A percentile compares a stretch with the other conserved stretches of the same genome.
Conservation (phyloP, 1,140 invertebrate genomes). For the Hypothenemus hampei region DNA sequence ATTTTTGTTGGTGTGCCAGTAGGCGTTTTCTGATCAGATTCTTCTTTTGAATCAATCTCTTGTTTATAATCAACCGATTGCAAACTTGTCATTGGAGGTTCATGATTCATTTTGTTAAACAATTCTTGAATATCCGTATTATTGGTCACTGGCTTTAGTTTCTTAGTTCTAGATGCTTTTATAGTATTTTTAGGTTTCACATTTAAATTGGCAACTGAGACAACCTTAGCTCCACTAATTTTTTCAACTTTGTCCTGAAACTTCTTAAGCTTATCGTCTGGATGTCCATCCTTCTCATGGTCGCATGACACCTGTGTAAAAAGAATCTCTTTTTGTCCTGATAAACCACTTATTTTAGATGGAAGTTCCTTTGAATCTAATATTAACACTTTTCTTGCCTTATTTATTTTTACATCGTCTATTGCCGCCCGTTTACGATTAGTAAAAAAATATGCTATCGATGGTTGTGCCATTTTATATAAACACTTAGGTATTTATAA, state of each 20-base stretch:
- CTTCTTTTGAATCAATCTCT: not conserved
- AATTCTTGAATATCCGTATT: constrained; percentile 27
- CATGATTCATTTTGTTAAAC: constrained; percentile 29
- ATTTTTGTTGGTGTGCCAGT: constrained; percentile 41
- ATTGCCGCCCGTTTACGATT: constrained; percentile 61
- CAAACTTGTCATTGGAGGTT: constrained; percentile 10
- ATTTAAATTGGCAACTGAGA: not conserved
- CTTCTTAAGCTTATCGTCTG: constrained; percentile 13
- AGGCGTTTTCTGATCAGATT: constrained; percentile 33
- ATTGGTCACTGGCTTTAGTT: constrained; percentile 16
- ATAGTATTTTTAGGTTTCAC: constrained; percentile 15
- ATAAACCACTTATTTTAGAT: constrained; percentile 7
- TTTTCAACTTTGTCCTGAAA: constrained; percentile 27
- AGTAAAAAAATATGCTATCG: constrained; percentile 63
- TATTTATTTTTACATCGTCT: constrained; percentile 57
- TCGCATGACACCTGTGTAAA: constrained; percentile 14
- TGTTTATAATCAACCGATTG: not conserved
- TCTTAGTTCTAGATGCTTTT: constrained; percentile 15
- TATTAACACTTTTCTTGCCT: constrained; percentile 57
- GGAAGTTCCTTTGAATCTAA: constrained; percentile 37
- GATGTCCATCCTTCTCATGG: constrained; percentile 13
- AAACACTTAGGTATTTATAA: too few relatives aligned
- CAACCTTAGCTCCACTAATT: constrained; percentile 16
- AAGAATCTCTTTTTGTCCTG: constrained; percentile 9
- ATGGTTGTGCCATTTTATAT: constrained; percentile 61